Conservation (phyloP, 2,797 vertebrate genomes). For the Mastacembelus armatus region DNA sequence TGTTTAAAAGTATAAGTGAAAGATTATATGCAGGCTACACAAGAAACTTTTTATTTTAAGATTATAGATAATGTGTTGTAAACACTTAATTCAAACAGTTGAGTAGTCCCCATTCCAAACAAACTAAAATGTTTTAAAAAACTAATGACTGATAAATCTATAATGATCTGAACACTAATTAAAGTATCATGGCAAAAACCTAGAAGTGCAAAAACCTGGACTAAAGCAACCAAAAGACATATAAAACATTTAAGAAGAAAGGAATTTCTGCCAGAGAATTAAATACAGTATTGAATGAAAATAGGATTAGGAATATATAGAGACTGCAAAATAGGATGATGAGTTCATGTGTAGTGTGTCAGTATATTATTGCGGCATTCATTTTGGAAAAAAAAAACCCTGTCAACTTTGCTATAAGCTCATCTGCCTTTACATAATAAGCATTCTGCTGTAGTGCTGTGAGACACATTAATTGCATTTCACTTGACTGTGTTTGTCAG, state of each 20-base stretch:
- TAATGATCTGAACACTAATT: constrained; percentile 14
- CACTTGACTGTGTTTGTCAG: constrained; percentile 38
- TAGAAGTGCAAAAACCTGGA: background rate
- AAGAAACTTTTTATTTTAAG: background rate
- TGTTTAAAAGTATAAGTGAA: background rate
- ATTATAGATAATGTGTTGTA: constrained; percentile 12
- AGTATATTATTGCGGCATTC: constrained; percentile 37
- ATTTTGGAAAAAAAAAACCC: constrained; percentile 36
- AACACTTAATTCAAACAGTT: no score
- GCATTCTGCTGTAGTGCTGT: constrained; percentile 39
- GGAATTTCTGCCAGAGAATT: constrained; percentile 23
- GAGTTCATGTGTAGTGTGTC: constrained; percentile 40
- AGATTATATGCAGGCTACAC: background rate
- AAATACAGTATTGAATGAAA: constrained; percentile 31
- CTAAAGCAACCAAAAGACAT: background rate
- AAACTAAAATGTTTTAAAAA: constrained; percentile 15
- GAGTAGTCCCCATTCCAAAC: constrained; percentile 19
- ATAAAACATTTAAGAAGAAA: constrained; percentile 24
- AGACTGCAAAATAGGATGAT: constrained; percentile 39
- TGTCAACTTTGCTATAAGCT: constrained; percentile 59
- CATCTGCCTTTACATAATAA: constrained; percentile 60
- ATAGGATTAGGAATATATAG: constrained; percentile 12
- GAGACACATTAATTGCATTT: constrained; percentile 62
- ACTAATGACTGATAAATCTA: constrained; percentile 13
- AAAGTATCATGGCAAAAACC: constrained; percentile 17